Percentiles rank a stretch among this genome's conserved stretches.
phyloP scores from a whole-genome alignment of 2,888 invertebrate genomes.

The Muscina levida region DNA sequence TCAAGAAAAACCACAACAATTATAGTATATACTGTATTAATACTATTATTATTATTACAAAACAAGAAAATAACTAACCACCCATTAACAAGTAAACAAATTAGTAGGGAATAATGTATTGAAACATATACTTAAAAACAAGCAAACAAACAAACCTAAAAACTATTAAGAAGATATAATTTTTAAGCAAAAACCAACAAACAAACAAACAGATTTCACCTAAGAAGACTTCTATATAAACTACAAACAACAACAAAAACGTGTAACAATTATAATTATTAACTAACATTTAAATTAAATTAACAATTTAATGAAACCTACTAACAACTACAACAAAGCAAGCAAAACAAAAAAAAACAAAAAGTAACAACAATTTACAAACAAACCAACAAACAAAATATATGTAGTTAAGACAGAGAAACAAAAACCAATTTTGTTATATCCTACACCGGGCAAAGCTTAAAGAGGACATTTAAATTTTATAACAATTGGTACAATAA shows the following conservation, averaged over 20 bases:
- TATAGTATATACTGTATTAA: slow-evolving; percentile 49
- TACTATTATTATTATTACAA: slow-evolving; percentile 38
- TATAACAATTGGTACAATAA: too few relatives aligned
- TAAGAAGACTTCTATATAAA: slow-evolving; percentile 43
- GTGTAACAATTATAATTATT: slow-evolving; percentile 52
- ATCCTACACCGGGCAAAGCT: slow-evolving; percentile 1
- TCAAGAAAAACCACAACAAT: slow-evolving; percentile 39
- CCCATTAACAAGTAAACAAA: slow-evolving; percentile 46
- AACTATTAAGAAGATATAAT: slow-evolving; percentile 24
- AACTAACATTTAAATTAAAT: neutral
- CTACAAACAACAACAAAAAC: slow-evolving; percentile 25
- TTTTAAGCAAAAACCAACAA: slow-evolving; percentile 44
- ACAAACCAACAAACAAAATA: neutral
- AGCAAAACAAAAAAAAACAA: slow-evolving; percentile 46
- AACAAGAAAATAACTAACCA: slow-evolving; percentile 52
- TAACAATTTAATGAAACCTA: slow-evolving; percentile 48
- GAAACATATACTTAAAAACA: neutral
- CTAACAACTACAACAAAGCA: slow-evolving; percentile 7
- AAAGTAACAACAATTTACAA: neutral
- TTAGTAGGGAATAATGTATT: slow-evolving; percentile 42
- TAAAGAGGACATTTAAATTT: slow-evolving; percentile 23
- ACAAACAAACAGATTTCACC: slow-evolving; percentile 40
- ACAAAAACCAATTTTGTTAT: slow-evolving; percentile 1
- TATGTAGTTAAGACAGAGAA: neutral
- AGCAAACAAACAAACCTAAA: slow-evolving; percentile 50